A percentile compares a stretch with the other conserved stretches of the same genome.
phyloP scores from a whole-genome alignment of 2,113 vertebrate species.

The Cercopithecus mona region DNA sequence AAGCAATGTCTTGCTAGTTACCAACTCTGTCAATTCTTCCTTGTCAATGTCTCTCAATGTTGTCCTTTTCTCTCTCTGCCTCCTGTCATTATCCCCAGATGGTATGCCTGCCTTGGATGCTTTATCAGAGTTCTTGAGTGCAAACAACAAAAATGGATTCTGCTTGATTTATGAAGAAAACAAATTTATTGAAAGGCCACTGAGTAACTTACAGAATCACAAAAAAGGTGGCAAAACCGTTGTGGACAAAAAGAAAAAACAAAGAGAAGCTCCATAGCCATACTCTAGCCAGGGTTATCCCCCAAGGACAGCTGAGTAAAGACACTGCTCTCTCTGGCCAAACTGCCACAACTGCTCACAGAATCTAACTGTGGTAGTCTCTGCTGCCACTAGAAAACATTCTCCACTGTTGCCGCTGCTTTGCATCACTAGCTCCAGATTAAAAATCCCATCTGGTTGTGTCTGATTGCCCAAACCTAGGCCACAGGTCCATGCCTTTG shows the following conservation, averaged over 20 bases:
- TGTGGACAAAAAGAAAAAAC: not conserved
- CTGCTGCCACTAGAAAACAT: not conserved
- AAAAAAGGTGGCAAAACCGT: not conserved
- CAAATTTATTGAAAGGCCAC: not conserved
- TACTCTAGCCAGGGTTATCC: not conserved
- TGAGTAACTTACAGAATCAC: not conserved
- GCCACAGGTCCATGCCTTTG: not conserved
- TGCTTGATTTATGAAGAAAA: not conserved
- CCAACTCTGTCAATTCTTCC: not conserved
- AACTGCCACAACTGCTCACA: accelerated
- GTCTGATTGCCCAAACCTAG: not conserved
- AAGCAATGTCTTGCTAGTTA: not conserved
- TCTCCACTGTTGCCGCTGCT: not conserved
- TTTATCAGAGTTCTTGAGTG: not conserved
- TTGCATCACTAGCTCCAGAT: not conserved
- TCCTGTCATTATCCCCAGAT: not conserved
- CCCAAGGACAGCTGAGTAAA: not conserved
- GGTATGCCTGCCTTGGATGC: not conserved
- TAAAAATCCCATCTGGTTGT: not conserved
- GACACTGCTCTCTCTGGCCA: not conserved
- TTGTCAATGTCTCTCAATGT: not conserved
- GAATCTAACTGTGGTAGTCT: not conserved
- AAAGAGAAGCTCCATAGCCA: not conserved
- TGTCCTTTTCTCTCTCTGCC: not conserved
- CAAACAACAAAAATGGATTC: not conserved